phyloP scores from a whole-genome alignment of 2,888 invertebrate genomes.

The Xestia xanthographa region DNA sequence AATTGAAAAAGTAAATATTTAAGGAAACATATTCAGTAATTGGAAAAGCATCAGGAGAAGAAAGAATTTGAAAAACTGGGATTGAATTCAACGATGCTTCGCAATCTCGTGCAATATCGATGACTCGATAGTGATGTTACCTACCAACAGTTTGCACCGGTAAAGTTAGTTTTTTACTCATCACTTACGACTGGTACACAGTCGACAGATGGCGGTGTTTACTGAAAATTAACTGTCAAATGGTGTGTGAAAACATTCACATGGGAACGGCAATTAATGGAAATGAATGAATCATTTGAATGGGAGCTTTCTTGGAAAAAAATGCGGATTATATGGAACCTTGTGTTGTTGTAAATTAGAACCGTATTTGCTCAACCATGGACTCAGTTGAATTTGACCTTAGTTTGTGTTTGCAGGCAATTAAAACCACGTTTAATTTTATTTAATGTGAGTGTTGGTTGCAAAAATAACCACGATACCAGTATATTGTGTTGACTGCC shows the following conservation, averaged over 20 bases:
- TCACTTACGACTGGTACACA: conserved; percentile 69
- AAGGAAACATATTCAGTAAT: background rate
- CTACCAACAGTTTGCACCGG: conserved; percentile 52
- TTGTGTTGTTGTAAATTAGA: too few relatives aligned
- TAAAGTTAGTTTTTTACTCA: conserved; percentile 81
- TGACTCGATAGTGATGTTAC: conserved; percentile 36
- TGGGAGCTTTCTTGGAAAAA: conserved; percentile 32
- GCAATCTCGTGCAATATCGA: conserved; percentile 27
- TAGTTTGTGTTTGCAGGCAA: too few relatives aligned
- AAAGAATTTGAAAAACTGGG: background rate
- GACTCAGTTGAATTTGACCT: too few relatives aligned
- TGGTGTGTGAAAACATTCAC: conserved; percentile 71
- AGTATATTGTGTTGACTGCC: too few relatives aligned
- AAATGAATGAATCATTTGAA: conserved; percentile 50
- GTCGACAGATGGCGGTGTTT: conserved; percentile 85
- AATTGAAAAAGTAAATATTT: background rate
- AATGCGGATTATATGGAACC: background rate
- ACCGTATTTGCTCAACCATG: too few relatives aligned
- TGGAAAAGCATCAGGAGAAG: background rate
- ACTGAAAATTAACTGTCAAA: conserved; percentile 80
- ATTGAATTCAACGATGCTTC: background rate
- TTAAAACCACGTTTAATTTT: too few relatives aligned
- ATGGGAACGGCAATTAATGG: conserved; percentile 55
- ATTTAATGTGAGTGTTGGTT: too few relatives aligned
- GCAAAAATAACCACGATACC: too few relatives aligned